Evolutionary conservation across 1,140 invertebrate genomes (phyloP), one percentile per base, ranked within the genome.

Genomic region (Ectropis grisescens): DNA sequence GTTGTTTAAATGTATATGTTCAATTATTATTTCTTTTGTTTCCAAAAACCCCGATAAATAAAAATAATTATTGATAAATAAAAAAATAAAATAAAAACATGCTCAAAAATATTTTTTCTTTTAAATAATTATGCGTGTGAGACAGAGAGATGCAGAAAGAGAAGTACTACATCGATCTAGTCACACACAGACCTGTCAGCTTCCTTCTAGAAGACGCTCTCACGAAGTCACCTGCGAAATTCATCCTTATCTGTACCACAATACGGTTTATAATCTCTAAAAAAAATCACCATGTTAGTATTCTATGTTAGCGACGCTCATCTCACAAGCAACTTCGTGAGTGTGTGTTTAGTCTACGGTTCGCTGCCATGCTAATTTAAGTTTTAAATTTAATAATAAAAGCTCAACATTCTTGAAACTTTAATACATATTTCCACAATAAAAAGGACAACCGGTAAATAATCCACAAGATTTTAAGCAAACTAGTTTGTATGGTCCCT

Each of bases 201-300:
- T 62, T 75, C 62, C 70, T 48, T 62, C 62, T 70, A 55, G 64
- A 65, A 41, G 69, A 58, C 15, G 64, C 62, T 53, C 62, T 81
- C 72, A 78, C 71, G 72, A 72, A 78, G 72, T 81, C 72, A 78
- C 76, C 76, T 81, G 69, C 57, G 72, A 74, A 78, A 78, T 74
- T 72, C 51, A 58, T 45, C 57, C 53, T 41, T 72, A 35, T 57
- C 42, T 58, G 41, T 55, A 59, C 47, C 25, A 24, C 19, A 10
- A 35, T 50, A 59, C 43, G 45, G 41, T 50, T 55, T 37, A 54
- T 54, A 39, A 37, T 44, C 19, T 46, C 41, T 47, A 48, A 50
- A 49, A n/a, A 44, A 33, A 39, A n/a, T n/a, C 24, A 34, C 31
- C 24, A 24, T 39, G 46, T 78, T 74, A 74, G 69, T 60, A 45